Base-by-base conservation (phyloP, 1,140 invertebrate genomes). In the Apocrypta bakeri region DNA sequence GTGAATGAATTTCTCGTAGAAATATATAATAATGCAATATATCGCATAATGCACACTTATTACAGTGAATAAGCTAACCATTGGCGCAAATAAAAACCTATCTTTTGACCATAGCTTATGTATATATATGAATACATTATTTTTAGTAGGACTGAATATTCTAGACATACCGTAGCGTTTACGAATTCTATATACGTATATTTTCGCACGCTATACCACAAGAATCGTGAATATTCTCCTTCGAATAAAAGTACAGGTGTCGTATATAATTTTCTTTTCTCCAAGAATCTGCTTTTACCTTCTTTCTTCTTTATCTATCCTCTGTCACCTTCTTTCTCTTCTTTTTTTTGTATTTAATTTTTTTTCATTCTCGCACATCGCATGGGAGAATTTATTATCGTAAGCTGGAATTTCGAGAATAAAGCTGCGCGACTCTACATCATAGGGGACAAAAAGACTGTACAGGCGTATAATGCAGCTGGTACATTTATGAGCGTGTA, bases 341-440 rank as follows among this genome's bases (percentile, higher is more conserved):
- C 48, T 37, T 37, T n/a, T n/a, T n/a, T n/a, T n/a, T n/a, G n/a
- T n/a, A n/a, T n/a, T 40, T 37, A 29, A 75, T 48, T 27, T 48
- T 69, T 80, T 84, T 77, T 81, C 63, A 84, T 82, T 12, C 56
- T 40, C 31, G 9, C 63, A 27, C 63, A 29, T 48, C n/a, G 48
- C 56, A 74, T 56, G 69, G 42, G 56, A 79, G 69, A 79, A 84
- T 84, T 80, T 73, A 84, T 84, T 77, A 78, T 73, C 24, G 24
- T 74, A 79, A 78, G 24, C 63, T 64, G 73, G 81, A 84, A 82
- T 76, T 84, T 82, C 56, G 56, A 76, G 69, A 66, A 83, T 83
- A 72, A 76, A 73, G 71, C 76, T 31, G 8, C 76, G 40, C 61
- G 71, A 42, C 82, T 66, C 56, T 74, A 83, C 31, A 79, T 79